Conservation (phyloP, 2,113 vertebrate genomes). For the Natator depressus region DNA sequence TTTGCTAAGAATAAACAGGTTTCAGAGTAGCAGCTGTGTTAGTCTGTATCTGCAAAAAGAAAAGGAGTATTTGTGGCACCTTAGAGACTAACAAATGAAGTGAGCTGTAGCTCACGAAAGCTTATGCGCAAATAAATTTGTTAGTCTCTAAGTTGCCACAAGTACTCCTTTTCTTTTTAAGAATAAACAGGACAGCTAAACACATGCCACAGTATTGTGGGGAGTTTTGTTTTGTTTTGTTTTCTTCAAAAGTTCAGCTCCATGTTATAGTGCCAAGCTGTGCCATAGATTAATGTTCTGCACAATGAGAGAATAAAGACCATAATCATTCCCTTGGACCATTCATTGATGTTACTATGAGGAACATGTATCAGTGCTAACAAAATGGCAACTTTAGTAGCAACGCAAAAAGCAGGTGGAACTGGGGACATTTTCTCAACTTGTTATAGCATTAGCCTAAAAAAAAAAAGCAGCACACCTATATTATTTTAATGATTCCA, state of each 20-base stretch:
- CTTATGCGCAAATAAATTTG: too few species aligned
- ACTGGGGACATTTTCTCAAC: too few species aligned
- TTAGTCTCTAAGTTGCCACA: too few species aligned
- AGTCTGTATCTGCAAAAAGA: too few species aligned
- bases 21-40: too few species aligned
- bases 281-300: background rate
- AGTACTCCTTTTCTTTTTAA: background rate
- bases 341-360: background rate
- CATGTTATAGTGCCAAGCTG: background rate
- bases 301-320: background rate
- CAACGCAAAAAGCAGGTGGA: background rate
- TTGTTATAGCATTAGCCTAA: too few species aligned
- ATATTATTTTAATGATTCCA: too few species aligned
- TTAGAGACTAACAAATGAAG: too few species aligned
- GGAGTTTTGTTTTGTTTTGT: background rate
- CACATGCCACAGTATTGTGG: background rate
- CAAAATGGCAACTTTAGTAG: background rate
- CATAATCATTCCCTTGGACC: background rate
- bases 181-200: background rate
- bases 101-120: too few species aligned
- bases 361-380: background rate
- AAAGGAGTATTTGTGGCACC: too few species aligned
- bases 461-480: too few species aligned
- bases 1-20: background rate
- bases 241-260: background rate